Base-by-base conservation (phyloP, 1,140 invertebrate species). In the Bombus vancouverensis region DNA sequence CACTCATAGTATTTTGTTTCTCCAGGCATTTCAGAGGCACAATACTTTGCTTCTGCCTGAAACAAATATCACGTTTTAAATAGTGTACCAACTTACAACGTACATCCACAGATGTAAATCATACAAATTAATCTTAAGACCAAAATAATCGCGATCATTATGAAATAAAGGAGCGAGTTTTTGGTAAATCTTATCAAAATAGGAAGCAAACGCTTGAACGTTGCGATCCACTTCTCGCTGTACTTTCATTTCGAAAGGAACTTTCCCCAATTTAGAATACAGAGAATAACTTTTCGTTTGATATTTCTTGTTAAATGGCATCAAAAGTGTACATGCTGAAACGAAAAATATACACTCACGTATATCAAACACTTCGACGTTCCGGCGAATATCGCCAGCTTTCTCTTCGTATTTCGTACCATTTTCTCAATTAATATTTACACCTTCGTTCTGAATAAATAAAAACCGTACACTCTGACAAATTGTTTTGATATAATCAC, bases 31-130 rank as follows among this genome's bases (percentile, higher is more conserved):
- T 95, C 94, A 92, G 94, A 94, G 92, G 94, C 93, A 95, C 94
- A 95, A 89, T 92, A 93, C 93, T 94, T 95, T 92, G 94, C 95
- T 94, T 95, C 94, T 88, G 94, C 94, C 95, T 95, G 80, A 92
- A 94, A 93, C 25, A 85, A 81, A 68, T 66, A 39, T 47, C 59
- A 59, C 57, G 15, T 70, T 37, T 71, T 74, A 81, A 68, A 22
- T 75, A 28, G 9, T 39, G 77, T 3, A 10, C 3, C 6, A 12
- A 32, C n/a, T 3, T 37, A 32, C 25, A 6, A 32, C 65, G 0
- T 66, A 15, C n/a, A 8, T 6, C 47, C 34, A 8, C 18, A 71
- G 12, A 71, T 39, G 15, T 65, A 65, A 65, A 32, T 65, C 15
- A 18, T 13, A 5, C 0, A n/a, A n/a, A 62, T 62, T n/a, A 1